A percentile compares a stretch with the other conserved stretches of the same genome.
Conservation (phyloP, 2,113 vertebrate genomes). For the Pogonocichla stellata region DNA sequence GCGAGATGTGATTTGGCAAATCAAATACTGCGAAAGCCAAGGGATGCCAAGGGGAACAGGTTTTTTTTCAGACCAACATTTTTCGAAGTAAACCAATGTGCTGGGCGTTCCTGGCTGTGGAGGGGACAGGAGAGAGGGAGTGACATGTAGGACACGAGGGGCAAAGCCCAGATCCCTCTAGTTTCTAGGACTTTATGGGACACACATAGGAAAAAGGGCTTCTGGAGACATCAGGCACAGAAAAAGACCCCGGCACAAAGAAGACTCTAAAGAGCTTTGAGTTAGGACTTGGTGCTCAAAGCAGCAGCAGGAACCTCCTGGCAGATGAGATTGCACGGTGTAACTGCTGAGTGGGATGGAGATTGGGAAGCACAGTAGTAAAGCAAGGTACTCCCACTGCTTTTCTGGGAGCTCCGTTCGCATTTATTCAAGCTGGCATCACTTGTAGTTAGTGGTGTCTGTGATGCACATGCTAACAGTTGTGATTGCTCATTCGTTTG, state of each 20-base stretch:
- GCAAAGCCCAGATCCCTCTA: not conserved
- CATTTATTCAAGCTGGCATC: not conserved
- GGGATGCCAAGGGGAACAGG: not conserved
- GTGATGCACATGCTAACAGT: fast-evolving
- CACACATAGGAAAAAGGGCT: not conserved
- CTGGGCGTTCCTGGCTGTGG: fast-evolving
- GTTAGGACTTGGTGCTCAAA: not conserved
- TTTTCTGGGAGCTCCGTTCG: not conserved
- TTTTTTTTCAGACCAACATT: not conserved
- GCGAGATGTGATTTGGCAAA: not conserved
- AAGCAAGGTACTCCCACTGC: not conserved
- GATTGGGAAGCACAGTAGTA: not conserved
- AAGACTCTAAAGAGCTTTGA: not conserved
- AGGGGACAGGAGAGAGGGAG: not conserved
- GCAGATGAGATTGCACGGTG: not conserved
- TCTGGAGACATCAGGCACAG: not conserved
- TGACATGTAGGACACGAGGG: fast-evolving
- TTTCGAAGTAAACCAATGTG: not conserved
- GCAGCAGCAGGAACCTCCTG: not conserved
- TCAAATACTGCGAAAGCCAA: not conserved
- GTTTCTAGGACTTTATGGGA: not conserved
- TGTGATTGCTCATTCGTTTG: not conserved
- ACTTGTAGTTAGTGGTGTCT: not conserved
- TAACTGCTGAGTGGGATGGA: not conserved
- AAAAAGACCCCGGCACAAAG: not conserved